Percentiles rank a stretch among this genome's conserved stretches.
Evolutionary conservation across 2,888 invertebrate genomes (phyloP).

Genomic region (Sarcophaga carnaria): DNA sequence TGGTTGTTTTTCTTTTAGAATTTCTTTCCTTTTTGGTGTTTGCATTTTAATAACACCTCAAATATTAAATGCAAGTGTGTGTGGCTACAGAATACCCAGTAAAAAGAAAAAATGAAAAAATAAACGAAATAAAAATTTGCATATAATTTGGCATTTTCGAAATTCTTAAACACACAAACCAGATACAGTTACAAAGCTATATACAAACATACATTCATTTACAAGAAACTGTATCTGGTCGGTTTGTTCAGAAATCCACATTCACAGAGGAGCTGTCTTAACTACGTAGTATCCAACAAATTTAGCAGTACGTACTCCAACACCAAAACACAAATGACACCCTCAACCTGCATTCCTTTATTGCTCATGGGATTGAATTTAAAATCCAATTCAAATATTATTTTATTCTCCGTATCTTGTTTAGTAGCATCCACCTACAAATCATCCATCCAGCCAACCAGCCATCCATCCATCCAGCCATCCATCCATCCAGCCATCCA

Average conservation of each 20-base stretch:
- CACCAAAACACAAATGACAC: neutral
- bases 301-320: conserved; percentile 2
- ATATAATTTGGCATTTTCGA: conserved; percentile 38
- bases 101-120: neutral
- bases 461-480: neutral
- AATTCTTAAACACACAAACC: neutral
- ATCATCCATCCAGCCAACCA: neutral
- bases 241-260: conserved; percentile 6
- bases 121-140: neutral
- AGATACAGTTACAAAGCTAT: neutral
- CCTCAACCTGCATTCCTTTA: neutral
- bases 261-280: conserved; percentile 28
- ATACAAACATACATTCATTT: neutral
- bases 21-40: conserved; percentile 19
- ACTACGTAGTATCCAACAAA: conserved; percentile 22
- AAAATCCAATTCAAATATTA: conserved; percentile 10
- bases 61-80: conserved; percentile 45
- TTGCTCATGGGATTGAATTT: neutral
- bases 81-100: conserved; percentile 10
- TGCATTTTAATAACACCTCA: conserved; percentile 62
- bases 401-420: conserved; percentile 5
- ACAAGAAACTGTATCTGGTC: neutral
- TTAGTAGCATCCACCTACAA: neutral
- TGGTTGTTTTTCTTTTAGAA: neutral
- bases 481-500: neutral